Evolutionary conservation across 2,113 vertebrate genomes (phyloP), one percentile per base, ranked within the genome.

Genomic region (Bombycilla garrulus): DNA sequence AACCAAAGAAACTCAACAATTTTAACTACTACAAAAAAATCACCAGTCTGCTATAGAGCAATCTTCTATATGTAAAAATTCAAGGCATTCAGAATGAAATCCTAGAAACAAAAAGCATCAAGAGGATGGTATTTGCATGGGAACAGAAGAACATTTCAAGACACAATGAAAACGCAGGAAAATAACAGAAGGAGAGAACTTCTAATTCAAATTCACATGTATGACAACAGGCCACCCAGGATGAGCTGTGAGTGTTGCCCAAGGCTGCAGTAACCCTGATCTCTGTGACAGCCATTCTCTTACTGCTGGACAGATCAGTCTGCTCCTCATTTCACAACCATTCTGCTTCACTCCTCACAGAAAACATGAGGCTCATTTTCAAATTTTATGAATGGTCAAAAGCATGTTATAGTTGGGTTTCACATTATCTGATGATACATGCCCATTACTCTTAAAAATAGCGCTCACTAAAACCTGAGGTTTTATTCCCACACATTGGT

Each of bases 1-100:
- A 35, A 2, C 1, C 21, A 28, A 80, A 33, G 2, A 2, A 38
- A 40, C 8, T 2, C 9, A 50, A n/a, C 5, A 21, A 5, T 3
- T 19, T 20, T 25, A 82, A 54, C 10, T 67, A 40, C 22, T 28
- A 50, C 12, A 38, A 54, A 47, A 66, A 78, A 73, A 53, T 31
- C 42, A 48, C 19, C 48, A 67, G 31, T 26, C 17, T 40, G 9
- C 4, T 47, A 5, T 3, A 81, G 23, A 77, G 8, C 4, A 15
- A 11, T 26, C 5, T 0, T 54, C 47, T 60, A 9, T 6, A 70
- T 12, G 16, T 6, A 74, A 65, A 69, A 69, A 64, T 21, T 42
- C 54, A 81, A 62, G 25, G 38, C 8, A 64, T 53, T 64, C 35
- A 64, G 36, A 81, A 81, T 29, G 23, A 73, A 94, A 60, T n/a